These are phyloP conservation scores for Musca vetustissima DNA, from an alignment of 1,140 invertebrate species.

Conservation along the genomic window DNA sequence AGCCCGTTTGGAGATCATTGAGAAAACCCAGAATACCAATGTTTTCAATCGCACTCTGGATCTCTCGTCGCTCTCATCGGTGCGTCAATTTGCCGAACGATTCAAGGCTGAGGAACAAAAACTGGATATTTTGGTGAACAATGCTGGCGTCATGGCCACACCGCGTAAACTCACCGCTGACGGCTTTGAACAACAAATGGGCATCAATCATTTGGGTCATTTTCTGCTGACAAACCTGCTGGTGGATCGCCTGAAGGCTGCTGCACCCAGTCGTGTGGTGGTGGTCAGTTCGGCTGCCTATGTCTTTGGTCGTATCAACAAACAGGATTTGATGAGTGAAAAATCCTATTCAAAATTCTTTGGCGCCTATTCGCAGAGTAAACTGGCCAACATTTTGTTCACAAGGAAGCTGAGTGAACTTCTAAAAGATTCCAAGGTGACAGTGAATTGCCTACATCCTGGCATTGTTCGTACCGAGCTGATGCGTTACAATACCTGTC, in stretches of 20 bases:
- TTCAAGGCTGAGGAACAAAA: conserved; percentile 62
- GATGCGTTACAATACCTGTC: conserved; percentile 62
- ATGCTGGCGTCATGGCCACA: conserved; percentile 82
- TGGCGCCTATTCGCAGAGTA: conserved; percentile 69
- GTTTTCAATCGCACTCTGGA: conserved; percentile 71
- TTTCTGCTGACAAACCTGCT: conserved; percentile 82
- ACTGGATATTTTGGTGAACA: conserved; percentile 86
- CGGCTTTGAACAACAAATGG: conserved; percentile 79
- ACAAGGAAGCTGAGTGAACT: conserved; percentile 63
- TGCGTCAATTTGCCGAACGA: conserved; percentile 45
- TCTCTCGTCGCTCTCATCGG: conserved; percentile 74
- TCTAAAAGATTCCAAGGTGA: conserved; percentile 64
- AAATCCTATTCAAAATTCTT: conserved; percentile 61
- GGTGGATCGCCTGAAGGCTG: conserved; percentile 61
- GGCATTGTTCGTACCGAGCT: conserved; percentile 75
- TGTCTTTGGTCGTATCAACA: conserved; percentile 66
- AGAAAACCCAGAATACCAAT: conserved; percentile 56
- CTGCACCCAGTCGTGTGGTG: conserved; percentile 60
- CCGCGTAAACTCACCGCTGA: conserved; percentile 69
- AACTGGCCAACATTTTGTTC: conserved; percentile 77
- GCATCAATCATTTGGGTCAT: conserved; percentile 80
- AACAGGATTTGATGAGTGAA: conserved; percentile 69
- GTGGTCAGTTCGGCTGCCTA: conserved; percentile 49
- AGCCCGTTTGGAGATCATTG: conserved; percentile 57
- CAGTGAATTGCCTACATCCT: conserved; percentile 71